These are phyloP conservation scores for Lucilia sericata DNA, from an alignment of 1,140 invertebrate species.

Conservation along the genomic window DNA sequence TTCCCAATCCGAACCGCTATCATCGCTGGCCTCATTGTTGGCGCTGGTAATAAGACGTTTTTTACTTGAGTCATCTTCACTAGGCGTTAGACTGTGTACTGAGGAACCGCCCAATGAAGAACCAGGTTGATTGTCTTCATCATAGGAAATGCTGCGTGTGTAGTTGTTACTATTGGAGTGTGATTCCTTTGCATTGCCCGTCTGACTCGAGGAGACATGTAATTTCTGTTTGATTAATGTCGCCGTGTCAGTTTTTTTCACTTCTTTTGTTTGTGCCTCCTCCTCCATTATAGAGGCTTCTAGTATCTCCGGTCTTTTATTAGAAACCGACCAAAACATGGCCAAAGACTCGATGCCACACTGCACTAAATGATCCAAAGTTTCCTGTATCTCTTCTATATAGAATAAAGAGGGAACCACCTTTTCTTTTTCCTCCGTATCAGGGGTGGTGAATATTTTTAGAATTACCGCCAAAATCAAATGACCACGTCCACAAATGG, in stretches of 20 bases:
- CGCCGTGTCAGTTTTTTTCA: constrained; percentile 66
- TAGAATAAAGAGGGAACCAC: constrained; percentile 67
- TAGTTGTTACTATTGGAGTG: background rate
- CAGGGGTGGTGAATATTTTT: constrained; percentile 74
- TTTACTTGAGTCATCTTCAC: constrained; percentile 59
- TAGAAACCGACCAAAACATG: constrained; percentile 73
- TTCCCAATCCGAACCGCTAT: constrained; percentile 73
- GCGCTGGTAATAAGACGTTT: constrained; percentile 51
- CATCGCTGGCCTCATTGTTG: constrained; percentile 49
- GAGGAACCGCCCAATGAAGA: constrained; percentile 63
- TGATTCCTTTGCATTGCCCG: background rate
- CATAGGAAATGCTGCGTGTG: constrained; percentile 45
- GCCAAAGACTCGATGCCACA: constrained; percentile 74
- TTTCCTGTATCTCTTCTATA: constrained; percentile 78
- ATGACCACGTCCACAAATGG: constrained; percentile 79
- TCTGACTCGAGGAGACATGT: constrained; percentile 57
- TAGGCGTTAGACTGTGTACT: constrained; percentile 64
- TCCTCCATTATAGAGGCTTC: constrained; percentile 53
- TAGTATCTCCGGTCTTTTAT: constrained; percentile 69
- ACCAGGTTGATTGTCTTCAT: constrained; percentile 59
- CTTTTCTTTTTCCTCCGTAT: constrained; percentile 56
- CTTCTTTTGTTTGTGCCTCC: constrained; percentile 47
- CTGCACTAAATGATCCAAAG: constrained; percentile 75
- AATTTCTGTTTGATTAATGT: constrained; percentile 70
- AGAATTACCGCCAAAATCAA: constrained; percentile 79